Evolutionary conservation across 2,888 invertebrate species (phyloP), one percentile per base, ranked within the genome.

Genomic region (Chirona hameri): DNA sequence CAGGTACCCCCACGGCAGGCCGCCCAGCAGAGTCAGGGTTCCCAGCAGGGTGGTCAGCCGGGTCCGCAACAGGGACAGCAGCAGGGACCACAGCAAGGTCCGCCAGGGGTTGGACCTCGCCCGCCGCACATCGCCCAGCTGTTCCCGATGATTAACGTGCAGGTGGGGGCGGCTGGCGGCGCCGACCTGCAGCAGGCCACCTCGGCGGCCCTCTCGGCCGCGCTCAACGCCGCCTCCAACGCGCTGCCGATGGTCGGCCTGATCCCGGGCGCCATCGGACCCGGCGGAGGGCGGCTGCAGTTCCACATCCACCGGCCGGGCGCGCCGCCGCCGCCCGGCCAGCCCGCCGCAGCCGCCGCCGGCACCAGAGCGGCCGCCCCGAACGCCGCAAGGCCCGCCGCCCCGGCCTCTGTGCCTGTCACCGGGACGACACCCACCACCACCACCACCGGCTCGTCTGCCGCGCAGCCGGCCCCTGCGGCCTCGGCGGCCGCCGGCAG

Each of bases 71-170:
- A 81, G 84, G 85, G 84, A 85, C 85, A 72, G 82, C 85, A 76
- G 85, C 85, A 60, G 85, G 84, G 48, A 84, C 82, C 27, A 83
- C 85, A 55, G 84, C 85, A 69, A 84, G 84, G n/a, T 27, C 69
- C 14, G 52, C 81, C 39, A 81, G 39, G 57, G 46, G 65, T 65
- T 31, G 81, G 81, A 72, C 81, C 27, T 80, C 81, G 39, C 31
- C 82, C 65, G 31, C 48, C 80, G 81, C 18, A 69, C 82, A 21
- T 39, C 27, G 52, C 60, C 39, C 39, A 57, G 31, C n/a, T 79
- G 60, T 55, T 46, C 82, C 29, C 79, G 79, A 48, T 80, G 55
- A 72, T 29, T 15, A 60, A 39, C 82, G 21, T 46, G 60, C 76
- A 57, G 60, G n/a, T 57, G 79, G 60, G 79, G 14, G 27, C 52